Evolutionary conservation across 2,797 vertebrate genomes (phyloP).

Genomic region (Vireo griseus): DNA sequence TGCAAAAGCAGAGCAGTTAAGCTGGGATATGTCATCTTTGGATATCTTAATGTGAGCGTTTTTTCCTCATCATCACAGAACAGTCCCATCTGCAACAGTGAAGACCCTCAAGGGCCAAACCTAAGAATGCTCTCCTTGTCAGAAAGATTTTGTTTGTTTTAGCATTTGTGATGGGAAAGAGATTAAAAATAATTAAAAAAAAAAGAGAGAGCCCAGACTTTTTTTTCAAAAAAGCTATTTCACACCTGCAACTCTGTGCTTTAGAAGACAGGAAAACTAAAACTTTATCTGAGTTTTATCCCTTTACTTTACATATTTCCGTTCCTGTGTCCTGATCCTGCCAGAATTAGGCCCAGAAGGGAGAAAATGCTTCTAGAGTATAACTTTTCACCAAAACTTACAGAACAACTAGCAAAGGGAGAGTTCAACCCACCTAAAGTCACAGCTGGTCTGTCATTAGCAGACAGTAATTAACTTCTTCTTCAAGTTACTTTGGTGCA

Average conservation of each 20-base stretch:
- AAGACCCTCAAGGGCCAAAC: not conserved
- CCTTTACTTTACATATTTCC: not conserved
- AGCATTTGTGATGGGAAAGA: not conserved
- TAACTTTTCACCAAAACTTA: not conserved
- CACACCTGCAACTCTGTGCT: not conserved
- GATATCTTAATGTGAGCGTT: not conserved
- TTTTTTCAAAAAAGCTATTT: not conserved
- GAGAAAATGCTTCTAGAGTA: not conserved
- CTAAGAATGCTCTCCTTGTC: not conserved
- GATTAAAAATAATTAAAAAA: not conserved
- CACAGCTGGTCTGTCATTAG: not conserved
- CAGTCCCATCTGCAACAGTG: not conserved
- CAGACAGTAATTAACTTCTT: not conserved
- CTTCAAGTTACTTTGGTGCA: accelerated
- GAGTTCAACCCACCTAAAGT: not conserved
- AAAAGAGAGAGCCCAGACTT: not conserved
- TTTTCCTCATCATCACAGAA: not conserved
- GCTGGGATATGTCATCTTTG: not conserved
- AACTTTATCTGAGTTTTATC: not conserved
- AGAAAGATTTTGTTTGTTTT: not conserved
- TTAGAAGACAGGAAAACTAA: not conserved
- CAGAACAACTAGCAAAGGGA: not conserved
- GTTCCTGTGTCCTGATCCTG: not conserved
- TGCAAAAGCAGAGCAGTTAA: not conserved
- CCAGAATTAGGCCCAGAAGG: not conserved